phyloP scores from a whole-genome alignment of 23 tunicate species.

The Ascidia mentula region DNA sequence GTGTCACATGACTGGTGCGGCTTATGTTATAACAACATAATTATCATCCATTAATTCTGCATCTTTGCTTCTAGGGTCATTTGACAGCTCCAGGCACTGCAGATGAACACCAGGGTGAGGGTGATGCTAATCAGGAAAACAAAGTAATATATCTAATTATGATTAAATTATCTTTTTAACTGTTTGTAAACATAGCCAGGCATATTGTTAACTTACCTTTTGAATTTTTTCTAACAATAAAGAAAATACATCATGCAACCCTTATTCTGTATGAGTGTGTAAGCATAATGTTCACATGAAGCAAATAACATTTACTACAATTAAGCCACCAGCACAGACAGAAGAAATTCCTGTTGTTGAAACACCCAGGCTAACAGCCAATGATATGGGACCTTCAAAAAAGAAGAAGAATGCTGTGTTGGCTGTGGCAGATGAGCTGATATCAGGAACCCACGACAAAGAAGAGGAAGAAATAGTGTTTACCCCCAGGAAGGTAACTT shows the following conservation, averaged over 20 bases:
- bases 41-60: neutral
- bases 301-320: neutral
- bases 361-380: slow-evolving; percentile 11
- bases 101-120: slow-evolving; percentile 11
- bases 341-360: slow-evolving; percentile 15
- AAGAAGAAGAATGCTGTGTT: slow-evolving; percentile 34
- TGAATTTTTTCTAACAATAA: neutral
- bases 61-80: slow-evolving; percentile 35
- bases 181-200: no score
- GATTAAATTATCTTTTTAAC: neutral
- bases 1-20: no score
- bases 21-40: no score
- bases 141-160: neutral
- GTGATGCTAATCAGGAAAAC: slow-evolving; percentile 11
- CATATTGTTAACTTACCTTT: neutral
- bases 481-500: slow-evolving; percentile 76
- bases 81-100: slow-evolving; percentile 48
- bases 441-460: slow-evolving; percentile 18
- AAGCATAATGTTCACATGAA: neutral
- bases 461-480: slow-evolving; percentile 35
- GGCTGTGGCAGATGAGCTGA: slow-evolving; percentile 31
- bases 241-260: neutral
- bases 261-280: neutral
- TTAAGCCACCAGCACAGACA: neutral
- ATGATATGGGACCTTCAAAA: neutral